Evolutionary conservation across 2,888 invertebrate genomes (phyloP), one percentile per base, ranked within the genome.

Genomic region (Mystacides longicornis): DNA sequence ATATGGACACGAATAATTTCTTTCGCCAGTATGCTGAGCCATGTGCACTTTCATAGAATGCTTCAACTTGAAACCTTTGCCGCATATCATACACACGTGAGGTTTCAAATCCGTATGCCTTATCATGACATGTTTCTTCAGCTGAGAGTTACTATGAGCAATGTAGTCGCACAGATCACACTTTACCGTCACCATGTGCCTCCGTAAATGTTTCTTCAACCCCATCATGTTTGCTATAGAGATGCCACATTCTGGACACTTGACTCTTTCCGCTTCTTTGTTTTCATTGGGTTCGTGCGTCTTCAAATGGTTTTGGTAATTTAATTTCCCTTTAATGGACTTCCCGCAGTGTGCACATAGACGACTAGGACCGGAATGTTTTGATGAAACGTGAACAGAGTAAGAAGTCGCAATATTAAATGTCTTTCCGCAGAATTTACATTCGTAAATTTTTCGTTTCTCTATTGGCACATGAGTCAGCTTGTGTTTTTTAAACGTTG

Each of bases 271-370:
- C 33, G 20, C 23, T 23, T 47, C 56, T 23, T 23, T 22, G 21
- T 18, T 23, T 48, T 23, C 16, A 5, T 22, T 23, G 2, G 52
- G 42, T 48, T 56, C 52, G 21, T 56, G 56, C 2, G 55, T 49
- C 48, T 51, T 51, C 45, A 54, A 27, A 33, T 59, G 59, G 14
- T 18, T 49, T 16, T 19, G 31, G 4, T 59, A 47, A 31, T 49
- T 23, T 43, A 27, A 51, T 45, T 54, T 51, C 14, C 49, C 51
- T 19, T 49, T 43, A 21, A 59, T 55, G 3, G 55, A 52, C 23
- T 49, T 31, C 20, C 64, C 64, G 53, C 65, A 65, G 20, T 65
- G 63, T 16, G 59, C 59, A 43, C 65, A 65, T 23, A 64, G 53
- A 53, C 62, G 63, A 48, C 48, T 56, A 1, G 23, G 27, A 19